These are phyloP conservation scores for Motacilla tschutschensis DNA, from an alignment of 2,113 vertebrate species.

Conservation along the genomic window DNA sequence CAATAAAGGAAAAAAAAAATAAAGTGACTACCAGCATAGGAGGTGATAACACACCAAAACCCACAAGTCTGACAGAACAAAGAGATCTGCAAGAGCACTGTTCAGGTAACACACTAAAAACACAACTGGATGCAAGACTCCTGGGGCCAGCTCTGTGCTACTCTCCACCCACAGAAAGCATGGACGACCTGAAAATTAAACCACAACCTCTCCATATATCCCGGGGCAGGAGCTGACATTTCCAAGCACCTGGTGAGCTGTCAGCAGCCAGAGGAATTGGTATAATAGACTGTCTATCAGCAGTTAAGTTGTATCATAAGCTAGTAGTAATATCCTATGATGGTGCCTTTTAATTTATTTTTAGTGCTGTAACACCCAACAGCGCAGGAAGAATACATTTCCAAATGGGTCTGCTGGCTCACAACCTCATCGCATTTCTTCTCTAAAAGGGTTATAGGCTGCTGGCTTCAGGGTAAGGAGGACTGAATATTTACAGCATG, in stretches of 20 bases:
- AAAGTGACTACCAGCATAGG: not conserved
- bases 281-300: constrained; percentile 13
- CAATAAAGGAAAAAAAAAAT: not conserved
- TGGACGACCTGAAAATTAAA: not conserved
- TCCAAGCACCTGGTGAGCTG: constrained; percentile 37
- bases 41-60: not conserved
- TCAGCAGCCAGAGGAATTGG: constrained; percentile 7
- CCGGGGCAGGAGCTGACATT: constrained; percentile 20
- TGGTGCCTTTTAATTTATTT: constrained; percentile 53
- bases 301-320: constrained; percentile 36
- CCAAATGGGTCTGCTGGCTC: constrained; percentile 36
- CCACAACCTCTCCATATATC: not conserved
- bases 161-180: not conserved
- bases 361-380: constrained; percentile 35
- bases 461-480: not conserved
- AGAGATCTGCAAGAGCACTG: not conserved
- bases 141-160: not conserved
- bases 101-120: not conserved
- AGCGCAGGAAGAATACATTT: not conserved
- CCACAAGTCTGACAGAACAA: not conserved
- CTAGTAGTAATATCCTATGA: constrained; percentile 7
- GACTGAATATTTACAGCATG: not conserved
- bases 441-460: constrained; percentile 19
- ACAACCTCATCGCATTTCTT: not conserved
- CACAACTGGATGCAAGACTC: not conserved